Base-by-base conservation (phyloP, 2,113 vertebrate genomes). In the Formicarius rufipectus region DNA sequence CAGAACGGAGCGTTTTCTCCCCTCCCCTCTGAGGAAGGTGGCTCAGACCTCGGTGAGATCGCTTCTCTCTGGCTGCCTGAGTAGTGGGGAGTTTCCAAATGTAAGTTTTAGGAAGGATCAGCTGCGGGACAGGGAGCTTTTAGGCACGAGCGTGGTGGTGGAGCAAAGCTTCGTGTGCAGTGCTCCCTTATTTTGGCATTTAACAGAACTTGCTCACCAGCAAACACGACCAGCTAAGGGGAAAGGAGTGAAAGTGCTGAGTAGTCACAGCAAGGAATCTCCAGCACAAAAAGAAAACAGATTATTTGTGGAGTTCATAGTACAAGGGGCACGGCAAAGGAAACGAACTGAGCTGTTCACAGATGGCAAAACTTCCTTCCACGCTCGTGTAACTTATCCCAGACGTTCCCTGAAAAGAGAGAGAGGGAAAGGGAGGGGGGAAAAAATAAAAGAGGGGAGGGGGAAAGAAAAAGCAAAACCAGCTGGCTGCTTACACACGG, bases 401-500 rank as follows among this genome's bases (percentile, higher is more conserved):
- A 93, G 92, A 45, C 58, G 30, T 45, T 95, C 94, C 90, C 96
- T 93, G 89, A 76, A 89, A 94, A 92, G 93, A 71, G 24, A 84
- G 59, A 56, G 53, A 71, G 44, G 19, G 89, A 25, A 75, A 42
- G 63, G n/a, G 31, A 23, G 27, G 21, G 15, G 11, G 7, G 4
- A 5, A 19, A 35, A 56, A 39, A 18, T 2, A 25, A 25, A 25
- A 40, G 28, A 53, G 40, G 20, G 27, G 20, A 7, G 7, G 69
- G 71, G 89, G 95, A 75, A 93, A 89, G 60, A 22, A 89, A 96
- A 96, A 97, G 93, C 93, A 95, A 90, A 93, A 92, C 58, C 98
- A 98, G 98, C 98, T 98, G 98, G 97, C 97, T 97, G 96, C 96
- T 97, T 90, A 92, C 96, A 96, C 55, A 97, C 97, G 80, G 97